phyloP scores from a whole-genome alignment of 2,113 vertebrate species.

The Tyrannus savana region DNA sequence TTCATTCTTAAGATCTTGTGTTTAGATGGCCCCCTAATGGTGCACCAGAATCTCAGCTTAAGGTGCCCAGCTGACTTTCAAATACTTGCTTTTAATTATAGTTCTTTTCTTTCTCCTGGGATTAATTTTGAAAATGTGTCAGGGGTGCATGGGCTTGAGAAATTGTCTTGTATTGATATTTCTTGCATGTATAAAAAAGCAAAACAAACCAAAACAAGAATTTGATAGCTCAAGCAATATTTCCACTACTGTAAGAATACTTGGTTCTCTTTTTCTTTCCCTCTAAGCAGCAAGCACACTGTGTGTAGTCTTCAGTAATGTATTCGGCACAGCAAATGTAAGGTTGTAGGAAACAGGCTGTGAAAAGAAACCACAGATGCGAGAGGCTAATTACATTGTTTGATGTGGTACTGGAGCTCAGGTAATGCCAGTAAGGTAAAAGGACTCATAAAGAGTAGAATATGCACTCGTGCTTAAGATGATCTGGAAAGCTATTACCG shows the following conservation, averaged over 20 bases:
- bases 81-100: slow-evolving; percentile 17
- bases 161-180: background rate
- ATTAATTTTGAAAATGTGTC: slow-evolving; percentile 13
- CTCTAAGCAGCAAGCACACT: background rate
- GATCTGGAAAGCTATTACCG: background rate
- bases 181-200: background rate
- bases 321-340: background rate
- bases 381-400: background rate
- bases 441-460: background rate
- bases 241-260: background rate
- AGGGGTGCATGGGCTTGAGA: background rate
- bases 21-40: slow-evolving; percentile 40
- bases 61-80: slow-evolving; percentile 32
- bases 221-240: background rate
- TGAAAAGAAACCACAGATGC: background rate
- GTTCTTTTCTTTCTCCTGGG: background rate
- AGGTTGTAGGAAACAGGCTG: background rate
- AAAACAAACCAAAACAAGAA: slow-evolving; percentile 3
- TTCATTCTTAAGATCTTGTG: slow-evolving; percentile 23
- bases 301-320: background rate
- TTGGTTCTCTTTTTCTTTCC: background rate
- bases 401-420: background rate
- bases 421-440: background rate
- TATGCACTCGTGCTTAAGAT: background rate
- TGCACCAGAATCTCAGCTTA: slow-evolving; percentile 3